Conservation (phyloP, 2,797 vertebrate species). For the Anableps anableps region DNA sequence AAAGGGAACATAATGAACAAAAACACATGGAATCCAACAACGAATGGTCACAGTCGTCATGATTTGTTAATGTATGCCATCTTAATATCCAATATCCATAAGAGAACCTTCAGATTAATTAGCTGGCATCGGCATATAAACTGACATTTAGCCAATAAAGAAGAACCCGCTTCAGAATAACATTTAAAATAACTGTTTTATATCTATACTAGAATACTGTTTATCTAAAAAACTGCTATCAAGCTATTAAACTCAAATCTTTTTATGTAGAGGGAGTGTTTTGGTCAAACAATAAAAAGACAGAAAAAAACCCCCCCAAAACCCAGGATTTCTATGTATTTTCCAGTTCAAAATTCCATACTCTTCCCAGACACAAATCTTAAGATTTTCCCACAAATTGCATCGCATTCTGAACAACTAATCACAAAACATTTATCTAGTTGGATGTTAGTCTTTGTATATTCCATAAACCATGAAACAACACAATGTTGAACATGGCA, state of each 20-base stretch:
- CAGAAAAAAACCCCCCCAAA: conserved; percentile 19
- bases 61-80: neutral
- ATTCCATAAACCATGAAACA: neutral
- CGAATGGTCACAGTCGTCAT: neutral
- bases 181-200: conserved; percentile 6
- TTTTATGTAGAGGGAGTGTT: conserved; percentile 27
- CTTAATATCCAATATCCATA: neutral
- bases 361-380: neutral
- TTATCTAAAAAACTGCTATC: neutral
- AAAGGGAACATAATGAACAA: neutral
- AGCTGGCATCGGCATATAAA: conserved; percentile 13
- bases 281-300: conserved; percentile 28
- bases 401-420: neutral
- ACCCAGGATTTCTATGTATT: neutral
- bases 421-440: neutral
- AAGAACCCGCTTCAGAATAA: conserved; percentile 19
- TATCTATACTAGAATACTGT: neutral
- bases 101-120: conserved; percentile 4
- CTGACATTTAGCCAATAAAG: conserved; percentile 39
- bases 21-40: neutral
- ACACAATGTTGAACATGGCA: neutral
- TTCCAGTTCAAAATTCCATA: neutral
- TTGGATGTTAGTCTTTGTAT: neutral
- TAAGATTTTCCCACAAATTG: neutral
- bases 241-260: neutral